Evolutionary conservation across 2,113 vertebrate genomes (phyloP), one percentile per base, ranked within the genome.

Genomic region (Oplegnathus fasciatus): DNA sequence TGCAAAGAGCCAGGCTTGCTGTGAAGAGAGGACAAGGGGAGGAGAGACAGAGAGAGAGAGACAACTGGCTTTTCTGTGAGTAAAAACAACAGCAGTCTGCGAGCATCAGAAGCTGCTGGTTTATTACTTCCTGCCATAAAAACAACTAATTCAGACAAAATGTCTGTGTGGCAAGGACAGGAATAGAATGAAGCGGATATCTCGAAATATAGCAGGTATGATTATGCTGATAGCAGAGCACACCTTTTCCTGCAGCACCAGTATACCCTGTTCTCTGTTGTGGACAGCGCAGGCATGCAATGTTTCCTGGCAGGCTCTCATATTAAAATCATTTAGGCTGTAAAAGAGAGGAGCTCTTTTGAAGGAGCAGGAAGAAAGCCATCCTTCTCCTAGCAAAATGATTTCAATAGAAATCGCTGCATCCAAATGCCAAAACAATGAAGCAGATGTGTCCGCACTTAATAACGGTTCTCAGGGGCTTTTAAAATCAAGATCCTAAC

Each of bases 1-100:
- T 62, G 82, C 80, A 80, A 54, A 68, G 77, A 88, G 74, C 67
- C 71, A 48, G 80, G 46, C 74, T 66, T 32, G 57, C 76, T 89
- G 87, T 81, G 85, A 84, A 60, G 72, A 78, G 67, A 70, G 64
- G 84, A 89, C 32, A 62, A 58, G 55, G 11, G 74, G 71, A 58
- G 44, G 44, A 77, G 68, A 70, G 24, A 75, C 28, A 40, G 32
- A 57, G 30, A 74, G 52, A 30, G 34, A 62, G 68, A 48, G 60
- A 85, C 17, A 80, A 55, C n/a, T 48, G 75, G 61, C 54, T 87
- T 42, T 72, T 11, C 46, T 76, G 20, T 17, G 48, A 75, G 57
- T 52, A 30, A 62, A 87, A 76, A 79, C 62, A 80, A 52, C 22
- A 52, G 26, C 78, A 85, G 66, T 61, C 58, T 52, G 69, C 10